phyloP scores from a whole-genome alignment of 2,888 invertebrate genomes.

The Diaprepes abbreviatus region DNA sequence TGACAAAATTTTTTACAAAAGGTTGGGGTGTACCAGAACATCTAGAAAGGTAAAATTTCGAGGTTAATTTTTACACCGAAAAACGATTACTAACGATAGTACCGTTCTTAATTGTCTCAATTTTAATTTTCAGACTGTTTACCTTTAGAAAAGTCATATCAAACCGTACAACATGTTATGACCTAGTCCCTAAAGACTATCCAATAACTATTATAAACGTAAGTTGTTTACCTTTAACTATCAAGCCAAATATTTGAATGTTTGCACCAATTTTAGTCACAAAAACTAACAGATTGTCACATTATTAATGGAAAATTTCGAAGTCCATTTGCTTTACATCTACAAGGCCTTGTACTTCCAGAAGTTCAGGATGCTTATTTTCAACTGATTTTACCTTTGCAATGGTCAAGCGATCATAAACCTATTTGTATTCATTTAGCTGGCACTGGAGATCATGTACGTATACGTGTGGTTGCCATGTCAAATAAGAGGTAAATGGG shows the following conservation, averaged over 20 bases:
- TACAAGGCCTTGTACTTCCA: slow-evolving; percentile 90
- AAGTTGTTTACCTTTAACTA: slow-evolving; percentile 56
- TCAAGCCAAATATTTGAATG: slow-evolving; percentile 9
- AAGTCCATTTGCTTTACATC: slow-evolving; percentile 84
- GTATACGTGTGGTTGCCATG: slow-evolving; percentile 30
- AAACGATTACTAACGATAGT: neutral
- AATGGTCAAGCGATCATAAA: slow-evolving; percentile 80
- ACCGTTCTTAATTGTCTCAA: neutral
- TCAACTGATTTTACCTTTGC: slow-evolving; percentile 84
- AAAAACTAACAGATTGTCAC: slow-evolving; percentile 79
- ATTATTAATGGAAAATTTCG: slow-evolving; percentile 89
- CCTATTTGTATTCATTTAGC: slow-evolving; percentile 95
- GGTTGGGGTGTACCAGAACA: slow-evolving; percentile 97
- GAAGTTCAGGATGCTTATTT: slow-evolving; percentile 88
- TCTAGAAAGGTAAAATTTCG: slow-evolving; percentile 76
- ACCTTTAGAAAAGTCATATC: slow-evolving; percentile 91
- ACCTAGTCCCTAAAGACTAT: slow-evolving; percentile 85
- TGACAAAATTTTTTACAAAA: slow-evolving; percentile 93
- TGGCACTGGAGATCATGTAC: slow-evolving; percentile 98
- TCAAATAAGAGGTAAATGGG: neutral
- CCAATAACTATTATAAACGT: slow-evolving; percentile 91
- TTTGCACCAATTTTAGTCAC: slow-evolving; percentile 72
- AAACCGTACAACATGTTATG: slow-evolving; percentile 84
- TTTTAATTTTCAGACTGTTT: slow-evolving; percentile 81
- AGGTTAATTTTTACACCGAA: neutral